Base-by-base conservation (phyloP, 2,888 invertebrate genomes). In the Beris chalybata region DNA sequence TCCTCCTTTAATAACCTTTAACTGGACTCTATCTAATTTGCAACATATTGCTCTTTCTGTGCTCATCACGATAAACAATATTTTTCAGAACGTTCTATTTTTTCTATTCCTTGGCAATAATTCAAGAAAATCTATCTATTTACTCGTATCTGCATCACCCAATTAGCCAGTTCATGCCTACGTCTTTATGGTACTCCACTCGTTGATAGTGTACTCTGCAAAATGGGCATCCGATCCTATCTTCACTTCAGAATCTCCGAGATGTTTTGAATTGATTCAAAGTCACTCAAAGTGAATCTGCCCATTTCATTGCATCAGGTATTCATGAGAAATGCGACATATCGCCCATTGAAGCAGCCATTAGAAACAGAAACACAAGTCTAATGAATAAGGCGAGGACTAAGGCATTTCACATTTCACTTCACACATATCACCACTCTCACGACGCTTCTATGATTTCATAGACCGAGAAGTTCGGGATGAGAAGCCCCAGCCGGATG, bases 281-380 rank as follows among this genome's bases (percentile, higher is more conserved):
- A 50, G 50, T 50, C 48, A 38, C 13, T 61, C 61, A 61, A 61
- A 61, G 61, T 61, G 61, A 61, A 61, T 61, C 61, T 50, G 12
- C 53, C 50, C 61, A 61, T 61, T 50, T 50, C 50, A 61, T 50
- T 50, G 61, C 50, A 61, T 61, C 61, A 50, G 61, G 38, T 52
- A 61, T 61, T 50, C 61, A 61, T 61, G 53, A 53, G 53, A 53
- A 53, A 30, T 53, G 53, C 53, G 31, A 53, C 30, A 15, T 50
- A 32, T 52, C 43, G 32, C 43, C 43, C 22, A 22, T 43, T 38
- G 15, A 15, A 38, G 32, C 22, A 11, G 38, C 52, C 52, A 15
- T 38, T 61, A 50, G 61, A 50, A 13, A 61, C 5, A 31, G 31
- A 30, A 32, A 15, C 48, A 50, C 61, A 9, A 1, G 32, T 47